Base-by-base conservation (phyloP, 2,797 vertebrate genomes). In the Tokudaia muenninki region DNA sequence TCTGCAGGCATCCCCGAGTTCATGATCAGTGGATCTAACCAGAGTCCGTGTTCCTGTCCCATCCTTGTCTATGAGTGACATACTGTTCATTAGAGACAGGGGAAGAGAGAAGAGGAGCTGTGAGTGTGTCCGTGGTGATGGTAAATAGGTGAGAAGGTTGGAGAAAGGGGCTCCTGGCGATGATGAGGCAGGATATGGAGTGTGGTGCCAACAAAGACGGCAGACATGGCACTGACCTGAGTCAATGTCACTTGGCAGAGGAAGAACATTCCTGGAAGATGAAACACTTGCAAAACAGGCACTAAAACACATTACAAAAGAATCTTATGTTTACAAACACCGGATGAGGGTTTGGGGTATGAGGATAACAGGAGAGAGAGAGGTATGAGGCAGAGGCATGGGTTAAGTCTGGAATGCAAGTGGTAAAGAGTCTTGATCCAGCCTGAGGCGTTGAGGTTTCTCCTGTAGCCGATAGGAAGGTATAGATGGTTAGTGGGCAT, bases 51-150 rank as follows among this genome's bases (percentile, higher is more conserved):
- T 13, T 34, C n/a, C 67, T 29, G 29, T 4, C 1, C 1, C 26
- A 29, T 67, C 44, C 26, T 37, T 1, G 1, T 50, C 65, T 14
- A 0, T 0, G 0, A 37, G 74, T 16, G 55, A 19, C 47, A n/a
- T 19, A 9, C 29, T 31, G 44, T 3, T 31, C 55, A 31, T 1
- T 67, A 14, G 52, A 79, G 47, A 31, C 44, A 57, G 24, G 41
- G 21, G 19, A 16, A 17, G 6, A 50, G 0, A 34, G 22, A 0
- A 26, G 12, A 4, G 67, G 55, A 44, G 17, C 70, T n/a, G 50
- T 9, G 12, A 31, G 37, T 1, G 0, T 5, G 14, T 19, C 52
- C 14, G 0, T 3, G 6, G 65, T 1, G 8, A 2, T 65, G 26
- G 3, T 2, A 44, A 47, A 19, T 0, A 6, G 12, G 26, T 1